A percentile compares a stretch with the other conserved stretches of the same genome.
Conservation (phyloP, 2,888 invertebrate genomes). For the Julus scanicus region DNA sequence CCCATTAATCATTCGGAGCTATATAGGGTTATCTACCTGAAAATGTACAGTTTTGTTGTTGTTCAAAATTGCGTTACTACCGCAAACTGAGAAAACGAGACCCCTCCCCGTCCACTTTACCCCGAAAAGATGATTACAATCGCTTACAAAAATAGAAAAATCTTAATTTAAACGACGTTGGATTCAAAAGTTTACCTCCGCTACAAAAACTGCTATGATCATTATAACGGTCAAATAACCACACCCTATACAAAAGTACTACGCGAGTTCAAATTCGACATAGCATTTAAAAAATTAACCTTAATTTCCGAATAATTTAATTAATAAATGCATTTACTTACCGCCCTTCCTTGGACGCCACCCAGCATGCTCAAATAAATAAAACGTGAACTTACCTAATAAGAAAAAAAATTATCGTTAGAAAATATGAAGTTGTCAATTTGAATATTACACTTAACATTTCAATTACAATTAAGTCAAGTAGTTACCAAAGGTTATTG, state of each 20-base stretch:
- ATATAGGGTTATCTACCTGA: background rate
- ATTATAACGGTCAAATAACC: slow-evolving; percentile 26
- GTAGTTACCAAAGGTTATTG: no score
- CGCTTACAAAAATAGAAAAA: background rate
- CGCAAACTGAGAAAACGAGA: slow-evolving; percentile 32
- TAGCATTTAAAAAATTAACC: background rate
- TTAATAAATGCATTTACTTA: background rate
- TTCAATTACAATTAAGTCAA: no score
- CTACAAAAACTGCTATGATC: background rate
- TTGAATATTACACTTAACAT: background rate
- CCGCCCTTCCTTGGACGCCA: background rate
- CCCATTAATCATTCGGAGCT: slow-evolving; percentile 6
- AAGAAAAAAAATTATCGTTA: background rate
- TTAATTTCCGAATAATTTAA: slow-evolving; percentile 3
- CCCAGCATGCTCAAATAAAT: background rate
- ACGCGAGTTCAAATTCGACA: background rate
- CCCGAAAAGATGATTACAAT: background rate
- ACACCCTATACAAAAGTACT: background rate
- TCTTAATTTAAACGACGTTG: slow-evolving; percentile 22
- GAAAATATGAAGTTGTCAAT: background rate
- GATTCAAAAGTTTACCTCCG: background rate
- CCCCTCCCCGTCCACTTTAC: slow-evolving; percentile 26
- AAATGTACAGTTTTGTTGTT: slow-evolving; percentile 41
- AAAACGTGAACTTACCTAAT: slow-evolving; percentile 4
- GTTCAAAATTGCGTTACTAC: slow-evolving; percentile 30